Base-by-base conservation (phyloP, 1,140 invertebrate genomes). In the Calycopis cecrops region DNA sequence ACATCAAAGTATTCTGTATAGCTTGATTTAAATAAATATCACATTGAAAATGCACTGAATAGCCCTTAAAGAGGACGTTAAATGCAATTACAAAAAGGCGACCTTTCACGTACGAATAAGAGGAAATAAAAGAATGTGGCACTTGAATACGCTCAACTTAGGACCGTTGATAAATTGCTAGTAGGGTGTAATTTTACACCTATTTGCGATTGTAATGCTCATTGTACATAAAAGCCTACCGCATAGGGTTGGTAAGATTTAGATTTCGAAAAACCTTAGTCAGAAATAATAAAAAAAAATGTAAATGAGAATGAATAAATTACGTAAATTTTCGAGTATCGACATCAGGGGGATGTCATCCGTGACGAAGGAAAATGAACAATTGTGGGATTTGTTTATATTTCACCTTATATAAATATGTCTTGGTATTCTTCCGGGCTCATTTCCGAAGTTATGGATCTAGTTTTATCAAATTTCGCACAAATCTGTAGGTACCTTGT, bases 21-120 rank as follows among this genome's bases (percentile, higher is more conserved):
- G 71, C 72, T 71, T 55, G 67, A 69, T 75, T 78, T 74, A 76
- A 79, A 79, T 76, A 76, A 79, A 76, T 76, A 76, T 71, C 62
- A 71, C 65, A 74, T 78, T 74, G 76, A 73, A 77, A 73, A 73
- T 55, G 71, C 57, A 61, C 69, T 75, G 75, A 76, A 78, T 78
- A 71, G 75, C 75, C 21, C 71, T 67, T 71, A 71, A 67, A 73
- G 71, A 78, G 55, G 65, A 69, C 73, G 73, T 79, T 76, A 76
- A 69, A 62, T 52, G 67, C 75, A 82, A 82, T 79, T 79, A 76
- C 78, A 73, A 73, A 69, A 67, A 63, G 37, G 34, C 21, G 34
- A 58, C 59, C 37, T 55, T 44, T 37, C 35, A 35, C 49, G 51
- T 53, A 42, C 37, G 37, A 49, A 49, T 34, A 33, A 21, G 57